These are phyloP conservation scores for Drosophila siamana DNA, from an alignment of 2,888 invertebrate species.

Conservation along the genomic window DNA sequence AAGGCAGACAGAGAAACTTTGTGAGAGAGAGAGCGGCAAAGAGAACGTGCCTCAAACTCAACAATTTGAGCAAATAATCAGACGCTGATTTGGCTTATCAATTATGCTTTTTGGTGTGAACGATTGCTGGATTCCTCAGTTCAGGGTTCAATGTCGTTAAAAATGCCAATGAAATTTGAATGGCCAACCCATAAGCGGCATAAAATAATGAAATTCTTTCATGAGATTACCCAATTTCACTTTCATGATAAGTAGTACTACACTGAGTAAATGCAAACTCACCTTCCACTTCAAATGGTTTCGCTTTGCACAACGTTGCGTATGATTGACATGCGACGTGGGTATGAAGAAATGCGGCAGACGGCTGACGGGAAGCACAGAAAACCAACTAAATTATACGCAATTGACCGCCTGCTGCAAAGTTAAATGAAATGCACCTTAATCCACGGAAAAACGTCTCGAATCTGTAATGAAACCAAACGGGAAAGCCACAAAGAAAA, in stretches of 20 bases:
- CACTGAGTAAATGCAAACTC: slow-evolving; percentile 53
- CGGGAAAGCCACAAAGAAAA: slow-evolving; percentile 51
- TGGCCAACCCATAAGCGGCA: neutral
- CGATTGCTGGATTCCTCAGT: slow-evolving; percentile 24
- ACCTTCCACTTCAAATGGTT: slow-evolving; percentile 50
- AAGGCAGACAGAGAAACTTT: slow-evolving; percentile 24
- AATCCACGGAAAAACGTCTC: slow-evolving; percentile 58
- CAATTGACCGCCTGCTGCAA: slow-evolving; percentile 52
- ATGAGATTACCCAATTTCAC: slow-evolving; percentile 38
- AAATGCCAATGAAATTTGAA: slow-evolving; percentile 18
- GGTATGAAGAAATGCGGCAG: slow-evolving; percentile 45
- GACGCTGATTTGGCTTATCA: slow-evolving; percentile 46
- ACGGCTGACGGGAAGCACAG: neutral
- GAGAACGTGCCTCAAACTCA: slow-evolving; percentile 4
- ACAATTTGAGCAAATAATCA: slow-evolving; percentile 23
- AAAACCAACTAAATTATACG: neutral
- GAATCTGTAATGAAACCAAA: slow-evolving; percentile 70
- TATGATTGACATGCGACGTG: slow-evolving; percentile 67
- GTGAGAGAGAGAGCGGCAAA: slow-evolving; percentile 16
- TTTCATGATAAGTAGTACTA: slow-evolving; percentile 30
- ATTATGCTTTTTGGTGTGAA: slow-evolving; percentile 25
- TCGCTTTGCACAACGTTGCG: slow-evolving; percentile 58
- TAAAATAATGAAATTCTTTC: slow-evolving; percentile 22
- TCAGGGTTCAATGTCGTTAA: slow-evolving; percentile 41
- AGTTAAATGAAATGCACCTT: slow-evolving; percentile 54